Base-by-base conservation (phyloP, 2,888 invertebrate species). In the Campoplex capitator region DNA sequence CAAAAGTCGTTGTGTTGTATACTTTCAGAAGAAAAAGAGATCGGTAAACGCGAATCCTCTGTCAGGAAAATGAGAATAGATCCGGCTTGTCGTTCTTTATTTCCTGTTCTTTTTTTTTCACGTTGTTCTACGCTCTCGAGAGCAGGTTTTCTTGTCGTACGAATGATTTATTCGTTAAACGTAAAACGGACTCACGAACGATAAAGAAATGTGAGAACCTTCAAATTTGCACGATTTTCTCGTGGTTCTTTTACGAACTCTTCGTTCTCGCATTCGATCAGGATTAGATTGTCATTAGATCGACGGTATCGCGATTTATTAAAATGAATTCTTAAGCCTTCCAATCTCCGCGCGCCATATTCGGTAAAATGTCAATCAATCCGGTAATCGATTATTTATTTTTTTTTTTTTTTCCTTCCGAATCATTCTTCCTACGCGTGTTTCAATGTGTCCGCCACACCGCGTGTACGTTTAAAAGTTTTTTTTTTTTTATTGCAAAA, bases 401-500 rank as follows among this genome's bases (percentile, higher is more conserved):
- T 38, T 38, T 38, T 38, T 6, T 79, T 84, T 79, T 76, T 38
- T 51, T 51, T 71, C 18, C 4, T 65, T 9, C 16, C 35, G 1
- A 77, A 42, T 68, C 32, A 18, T 78, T 78, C 23, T 18, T 54
- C 32, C 68, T 23, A 78, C 75, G 62, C 42, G 9, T 28, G 28
- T 48, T 62, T 68, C 42, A 18, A 32, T 45, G 42, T 32, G 28
- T 23, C 23, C 42, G 68, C 42, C 8, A 38, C 51, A 23, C 23
- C 23, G 23, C 23, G 23, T 23, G 48, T 28, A 48, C 51, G 16
- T 83, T 38, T 13, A 42, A n/a, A 35, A 23, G 23, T 23, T 23
- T 23, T 23, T 23, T 23, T 23, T 23, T 65, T 65, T 79, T 79
- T 65, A 35, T 86, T 79, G 79, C 86, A 71, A 86, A 83, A 80